Percentiles rank a stretch among this genome's conserved stretches.
Conservation (phyloP, 2,113 vertebrate genomes). For the Nothobranchius furzeri region DNA sequence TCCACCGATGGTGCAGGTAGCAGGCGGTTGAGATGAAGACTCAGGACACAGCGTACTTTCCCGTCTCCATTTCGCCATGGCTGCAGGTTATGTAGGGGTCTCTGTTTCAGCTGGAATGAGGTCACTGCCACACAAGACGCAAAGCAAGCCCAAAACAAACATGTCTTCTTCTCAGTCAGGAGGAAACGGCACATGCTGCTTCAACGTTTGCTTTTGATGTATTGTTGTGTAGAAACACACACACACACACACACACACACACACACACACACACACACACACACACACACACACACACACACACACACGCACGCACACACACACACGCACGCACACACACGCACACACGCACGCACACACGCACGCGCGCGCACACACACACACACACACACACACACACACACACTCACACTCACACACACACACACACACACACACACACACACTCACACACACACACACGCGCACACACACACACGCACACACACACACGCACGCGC, state of each 20-base stretch:
- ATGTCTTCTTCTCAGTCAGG: constrained; percentile 40
- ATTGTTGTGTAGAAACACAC: constrained; percentile 2
- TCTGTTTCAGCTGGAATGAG: constrained; percentile 71
- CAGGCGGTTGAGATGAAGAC: constrained; percentile 19
- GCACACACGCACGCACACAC: not conserved
- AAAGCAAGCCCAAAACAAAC: constrained; percentile 56
- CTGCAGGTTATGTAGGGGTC: constrained; percentile 67
- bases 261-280: not conserved
- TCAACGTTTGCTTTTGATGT: constrained; percentile 16
- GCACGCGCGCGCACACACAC: too few relatives aligned
- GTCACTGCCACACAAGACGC: constrained; percentile 63
- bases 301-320: not conserved
- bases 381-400: not conserved
- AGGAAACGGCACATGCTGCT: constrained; percentile 8
- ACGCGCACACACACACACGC: not conserved
- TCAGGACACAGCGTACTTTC: constrained; percentile 56
- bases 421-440: not conserved
- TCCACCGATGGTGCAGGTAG: not conserved
- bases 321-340: too few relatives aligned
- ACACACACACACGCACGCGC: too few relatives aligned
- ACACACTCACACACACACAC: too few relatives aligned
- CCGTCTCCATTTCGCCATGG: constrained; percentile 52
- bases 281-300: too few relatives aligned
- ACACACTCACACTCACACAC: not conserved
- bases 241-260: not conserved